Percentiles rank a stretch among this genome's conserved stretches.
Conservation (phyloP, 2,888 invertebrate species). For the Loripinus fragilis region DNA sequence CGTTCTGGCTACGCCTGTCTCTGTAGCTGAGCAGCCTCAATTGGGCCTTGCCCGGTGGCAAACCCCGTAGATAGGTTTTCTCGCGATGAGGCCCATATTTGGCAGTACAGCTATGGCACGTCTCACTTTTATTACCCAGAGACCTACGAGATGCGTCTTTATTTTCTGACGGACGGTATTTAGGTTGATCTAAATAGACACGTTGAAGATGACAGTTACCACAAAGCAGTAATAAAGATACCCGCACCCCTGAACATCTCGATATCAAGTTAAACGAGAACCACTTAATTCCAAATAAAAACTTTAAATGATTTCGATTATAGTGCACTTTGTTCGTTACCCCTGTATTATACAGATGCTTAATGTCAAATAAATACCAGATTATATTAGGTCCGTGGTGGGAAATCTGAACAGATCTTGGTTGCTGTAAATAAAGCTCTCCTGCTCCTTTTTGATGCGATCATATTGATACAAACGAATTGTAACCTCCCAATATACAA, state of each 20-base stretch:
- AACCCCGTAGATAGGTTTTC: too few relatives aligned
- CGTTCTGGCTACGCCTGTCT: too few relatives aligned
- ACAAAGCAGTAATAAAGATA: not conserved
- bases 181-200: not conserved
- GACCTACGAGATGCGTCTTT: too few relatives aligned
- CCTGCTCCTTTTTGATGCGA: too few relatives aligned
- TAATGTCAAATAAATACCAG: not conserved
- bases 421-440: too few relatives aligned
- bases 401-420: too few relatives aligned
- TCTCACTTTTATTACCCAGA: too few relatives aligned
- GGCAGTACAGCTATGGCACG: too few relatives aligned
- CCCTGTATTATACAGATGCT: not conserved
- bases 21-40: not conserved
- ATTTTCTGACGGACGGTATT: not conserved
- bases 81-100: too few relatives aligned
- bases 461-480: too few relatives aligned
- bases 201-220: not conserved
- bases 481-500: too few relatives aligned
- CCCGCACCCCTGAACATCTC: not conserved
- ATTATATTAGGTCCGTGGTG: too few relatives aligned
- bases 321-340: not conserved
- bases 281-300: constrained; percentile 13
- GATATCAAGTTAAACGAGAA: constrained; percentile 5
- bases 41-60: not conserved
- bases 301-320: constrained; percentile 7